Conservation (phyloP, 2,888 invertebrate species). For the Zhuqinia jingwanae region DNA sequence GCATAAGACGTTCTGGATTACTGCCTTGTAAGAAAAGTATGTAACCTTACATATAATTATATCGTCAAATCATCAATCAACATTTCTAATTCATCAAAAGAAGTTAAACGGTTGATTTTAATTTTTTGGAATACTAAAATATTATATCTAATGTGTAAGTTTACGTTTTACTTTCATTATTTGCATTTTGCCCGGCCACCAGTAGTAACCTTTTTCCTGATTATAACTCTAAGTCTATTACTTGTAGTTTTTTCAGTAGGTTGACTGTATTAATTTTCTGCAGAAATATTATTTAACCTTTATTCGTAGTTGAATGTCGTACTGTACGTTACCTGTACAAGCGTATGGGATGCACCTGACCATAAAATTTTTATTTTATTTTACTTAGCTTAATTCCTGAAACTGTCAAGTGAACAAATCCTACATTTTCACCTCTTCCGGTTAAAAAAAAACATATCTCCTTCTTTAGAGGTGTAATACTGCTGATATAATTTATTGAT, state of each 20-base stretch:
- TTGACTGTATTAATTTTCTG: too few relatives aligned
- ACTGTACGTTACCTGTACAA: slow-evolving; percentile 57
- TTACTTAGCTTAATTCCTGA: background rate
- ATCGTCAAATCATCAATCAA: background rate
- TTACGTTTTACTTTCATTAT: too few relatives aligned
- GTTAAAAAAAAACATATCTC: background rate
- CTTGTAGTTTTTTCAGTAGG: too few relatives aligned
- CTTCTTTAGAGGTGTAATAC: slow-evolving; percentile 35
- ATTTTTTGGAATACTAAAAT: background rate
- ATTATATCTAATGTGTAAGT: background rate
- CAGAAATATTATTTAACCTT: background rate
- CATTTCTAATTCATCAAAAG: background rate
- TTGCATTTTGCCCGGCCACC: slow-evolving; percentile 67
- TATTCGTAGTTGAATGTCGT: background rate
- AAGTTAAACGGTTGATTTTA: slow-evolving; percentile 28
- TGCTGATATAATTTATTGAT: slow-evolving; percentile 41
- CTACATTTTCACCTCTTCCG: background rate
- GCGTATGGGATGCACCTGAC: slow-evolving; percentile 68
- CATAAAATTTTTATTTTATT: slow-evolving; percentile 26
- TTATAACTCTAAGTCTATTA: too few relatives aligned
- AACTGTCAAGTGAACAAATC: too few relatives aligned
- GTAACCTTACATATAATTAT: background rate
- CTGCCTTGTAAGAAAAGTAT: background rate
- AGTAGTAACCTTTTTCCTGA: too few relatives aligned
- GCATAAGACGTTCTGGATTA: slow-evolving; percentile 9